Percentiles rank a stretch among this genome's conserved stretches.
Conservation (phyloP, 1,140 invertebrate genomes). For the Drosophila micromelanica region DNA sequence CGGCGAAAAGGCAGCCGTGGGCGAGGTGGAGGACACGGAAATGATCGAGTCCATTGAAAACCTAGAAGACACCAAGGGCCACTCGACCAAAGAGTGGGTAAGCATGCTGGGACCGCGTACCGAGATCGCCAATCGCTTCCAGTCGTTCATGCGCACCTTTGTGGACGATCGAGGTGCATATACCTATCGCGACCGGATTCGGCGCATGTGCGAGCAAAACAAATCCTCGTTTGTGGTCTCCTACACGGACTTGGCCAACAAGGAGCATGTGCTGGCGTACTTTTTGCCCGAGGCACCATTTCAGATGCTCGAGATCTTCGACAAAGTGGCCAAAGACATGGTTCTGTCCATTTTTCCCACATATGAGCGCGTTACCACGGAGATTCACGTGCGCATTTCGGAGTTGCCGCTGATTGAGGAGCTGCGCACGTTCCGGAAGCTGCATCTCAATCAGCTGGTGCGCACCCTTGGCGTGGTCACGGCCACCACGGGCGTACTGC, state of each 20-base stretch:
- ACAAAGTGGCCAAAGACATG: conserved; percentile 97
- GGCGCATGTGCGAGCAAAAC: conserved; percentile 97
- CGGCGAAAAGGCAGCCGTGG: conserved; percentile 94
- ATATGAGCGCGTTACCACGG: conserved; percentile 96
- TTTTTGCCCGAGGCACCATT: conserved; percentile 98
- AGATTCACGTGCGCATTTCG: conserved; percentile 97
- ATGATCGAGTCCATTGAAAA: conserved; percentile 99
- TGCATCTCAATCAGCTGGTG: conserved; percentile 98
- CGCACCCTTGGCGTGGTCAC: conserved; percentile 98
- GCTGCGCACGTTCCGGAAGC: conserved; percentile 96
- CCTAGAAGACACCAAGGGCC: conserved; percentile 97
- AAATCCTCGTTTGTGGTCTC: conserved; percentile 96
- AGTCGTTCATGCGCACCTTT: conserved; percentile 96
- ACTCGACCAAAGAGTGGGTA: conserved; percentile 97
- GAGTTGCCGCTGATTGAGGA: conserved; percentile 98
- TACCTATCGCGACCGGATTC: conserved; percentile 96
- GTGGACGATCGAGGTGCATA: conserved; percentile 94
- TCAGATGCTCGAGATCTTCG: conserved; percentile 98
- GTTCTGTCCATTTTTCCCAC: conserved; percentile 98
- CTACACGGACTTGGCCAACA: conserved; percentile 94
- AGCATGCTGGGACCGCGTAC: conserved; percentile 97
- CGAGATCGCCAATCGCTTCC: conserved; percentile 98
- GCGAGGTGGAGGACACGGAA: conserved; percentile 91
- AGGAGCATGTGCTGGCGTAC: conserved; percentile 97
- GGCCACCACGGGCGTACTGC: conserved; percentile 96